Conservation (phyloP, 2,113 vertebrate genomes). For the Accipiter cooperii region DNA sequence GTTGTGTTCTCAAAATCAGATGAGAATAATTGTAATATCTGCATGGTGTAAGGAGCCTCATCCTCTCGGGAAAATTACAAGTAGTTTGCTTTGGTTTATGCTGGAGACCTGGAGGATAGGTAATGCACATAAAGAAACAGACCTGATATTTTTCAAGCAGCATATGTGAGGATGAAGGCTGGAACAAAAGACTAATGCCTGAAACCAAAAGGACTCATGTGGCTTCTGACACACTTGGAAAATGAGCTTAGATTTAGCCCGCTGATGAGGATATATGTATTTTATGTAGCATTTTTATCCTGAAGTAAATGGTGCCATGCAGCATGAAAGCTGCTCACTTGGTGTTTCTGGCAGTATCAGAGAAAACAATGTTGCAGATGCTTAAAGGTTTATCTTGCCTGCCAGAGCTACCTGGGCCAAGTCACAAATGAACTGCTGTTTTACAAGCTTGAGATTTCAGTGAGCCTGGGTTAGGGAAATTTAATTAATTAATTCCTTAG, state of each 20-base stretch:
- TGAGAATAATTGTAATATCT: background rate
- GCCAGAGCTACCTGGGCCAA: background rate
- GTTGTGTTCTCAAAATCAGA: background rate
- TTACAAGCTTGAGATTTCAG: background rate
- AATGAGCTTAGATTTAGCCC: background rate
- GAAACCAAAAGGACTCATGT: background rate
- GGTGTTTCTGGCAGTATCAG: background rate
- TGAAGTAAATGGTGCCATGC: background rate
- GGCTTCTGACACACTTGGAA: background rate
- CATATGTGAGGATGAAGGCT: background rate
- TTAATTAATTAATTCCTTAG: background rate
- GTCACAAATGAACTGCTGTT: rapidly evolving
- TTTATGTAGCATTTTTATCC: background rate
- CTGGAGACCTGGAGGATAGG: background rate
- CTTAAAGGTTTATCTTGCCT: background rate
- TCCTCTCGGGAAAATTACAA: background rate
- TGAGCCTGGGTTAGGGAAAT: background rate
- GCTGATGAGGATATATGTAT: background rate
- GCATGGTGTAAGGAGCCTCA: background rate
- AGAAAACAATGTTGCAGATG: background rate
- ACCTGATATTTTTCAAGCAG: background rate
- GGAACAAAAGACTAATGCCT: background rate
- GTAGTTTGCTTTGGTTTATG: background rate
- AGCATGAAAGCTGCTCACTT: background rate
- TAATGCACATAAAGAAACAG: background rate